Evolutionary conservation across 2,888 invertebrate genomes (phyloP), one percentile per base, ranked within the genome.

Genomic region (Strigamia transsilvanica): DNA sequence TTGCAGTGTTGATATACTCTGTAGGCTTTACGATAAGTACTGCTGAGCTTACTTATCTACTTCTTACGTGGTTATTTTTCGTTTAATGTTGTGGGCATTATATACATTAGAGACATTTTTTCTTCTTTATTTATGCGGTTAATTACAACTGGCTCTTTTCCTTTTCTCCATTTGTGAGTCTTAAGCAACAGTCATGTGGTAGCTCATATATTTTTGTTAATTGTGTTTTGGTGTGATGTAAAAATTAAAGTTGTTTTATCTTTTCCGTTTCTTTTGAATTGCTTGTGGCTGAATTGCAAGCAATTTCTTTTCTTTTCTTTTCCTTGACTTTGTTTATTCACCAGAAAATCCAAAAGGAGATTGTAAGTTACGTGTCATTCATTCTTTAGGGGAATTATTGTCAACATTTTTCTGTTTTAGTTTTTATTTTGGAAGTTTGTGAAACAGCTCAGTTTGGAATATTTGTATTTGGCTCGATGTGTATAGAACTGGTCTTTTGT

Each of bases 171-270:
- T 73, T 73, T n/a, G 2, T 32, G 73, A 73, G 27, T 73, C 73
- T 27, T 5, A 2, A 10, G 56, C 12, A 51, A 15, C 18, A 23
- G 23, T 18, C 15, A 27, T 73, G 73, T 15, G 27, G 73, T 73
- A 2, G 5, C 73, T 73, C 73, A 32, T 73, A 73, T 32, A 73
- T 73, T 73, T 27, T 73, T 3, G 13, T 15, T 73, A 73, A 73
- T 73, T 73, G 73, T 32, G 27, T 73, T 73, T 73, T 73, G 32
- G 32, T 73, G 27, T 27, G 73, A 27, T 32, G 32, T 27, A 73
- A 32, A 73, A 73, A 73, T 73, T 27, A 73, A 73, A 73, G 73
- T 32, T 32, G 23, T 23, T 66, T 73, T 73, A 27, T 32, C 10
- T 73, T 73, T 73, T 15, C 73, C 4, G 7, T 27, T 73, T 21